Evolutionary conservation across 2,113 vertebrate species (phyloP).

Genomic region (Clarias gariepinus): DNA sequence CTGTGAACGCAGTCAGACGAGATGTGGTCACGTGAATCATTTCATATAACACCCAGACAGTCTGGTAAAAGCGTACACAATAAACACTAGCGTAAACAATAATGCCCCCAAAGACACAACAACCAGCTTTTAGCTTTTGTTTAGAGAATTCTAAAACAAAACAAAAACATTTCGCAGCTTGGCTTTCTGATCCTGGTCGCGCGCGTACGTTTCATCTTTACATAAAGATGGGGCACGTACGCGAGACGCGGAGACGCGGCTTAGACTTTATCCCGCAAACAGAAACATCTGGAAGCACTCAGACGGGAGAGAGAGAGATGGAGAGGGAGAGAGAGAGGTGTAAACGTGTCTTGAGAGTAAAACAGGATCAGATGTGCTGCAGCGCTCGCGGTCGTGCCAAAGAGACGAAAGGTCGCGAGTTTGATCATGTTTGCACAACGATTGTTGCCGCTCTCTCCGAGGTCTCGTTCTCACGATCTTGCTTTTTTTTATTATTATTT

Average conservation of each 20-base stretch:
- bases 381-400: background rate
- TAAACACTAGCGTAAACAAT: no score
- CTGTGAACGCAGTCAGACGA: no score
- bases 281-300: constrained; percentile 34
- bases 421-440: constrained; percentile 32
- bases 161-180: no score
- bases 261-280: background rate
- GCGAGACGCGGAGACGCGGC: background rate
- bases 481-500: background rate
- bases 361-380: constrained; percentile 32
- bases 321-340: background rate
- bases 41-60: no score
- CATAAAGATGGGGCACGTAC: background rate
- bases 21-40: no score
- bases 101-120: no score
- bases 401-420: background rate
- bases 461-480: constrained; percentile 27
- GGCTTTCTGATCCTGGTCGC: no score
- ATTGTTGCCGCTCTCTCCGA: constrained; percentile 21
- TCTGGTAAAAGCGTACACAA: no score
- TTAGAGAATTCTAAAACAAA: no score
- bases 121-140: no score
- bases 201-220: no score
- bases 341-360: constrained; percentile 33
- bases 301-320: background rate